Base-by-base conservation (phyloP, 2,888 invertebrate species). In the Drosophila quinaria region DNA sequence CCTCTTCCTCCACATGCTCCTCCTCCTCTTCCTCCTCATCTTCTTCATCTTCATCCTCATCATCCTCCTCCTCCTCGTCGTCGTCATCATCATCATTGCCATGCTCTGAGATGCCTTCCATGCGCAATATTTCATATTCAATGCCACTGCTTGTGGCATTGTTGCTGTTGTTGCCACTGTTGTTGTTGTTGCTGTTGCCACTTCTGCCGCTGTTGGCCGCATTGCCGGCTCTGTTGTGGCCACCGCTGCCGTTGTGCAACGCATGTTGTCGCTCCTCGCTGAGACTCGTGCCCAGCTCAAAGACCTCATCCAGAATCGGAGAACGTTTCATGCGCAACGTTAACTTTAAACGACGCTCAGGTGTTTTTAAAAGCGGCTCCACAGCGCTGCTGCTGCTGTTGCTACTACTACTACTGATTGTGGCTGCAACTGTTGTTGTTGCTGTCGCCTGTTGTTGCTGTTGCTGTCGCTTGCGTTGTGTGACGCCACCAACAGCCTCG, bases 241-340 rank as follows among this genome's bases (percentile, higher is more conserved):
- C 52, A 17, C 42, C 15, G 42, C 15, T 19, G 19, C 67, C 85
- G 55, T 89, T 89, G 9, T 73, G 79, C 33, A 64, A 47, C 2
- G 44, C 63, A 63, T 80, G 80, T 10, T 78, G 73, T 0, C 93
- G 93, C 73, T 95, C 95, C 76, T 95, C 95, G 82, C 94, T 94
- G 52, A 95, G 92, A 87, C 94, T 95, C 17, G 95, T 95, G 31
- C 96, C 95, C n/a, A 96, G 96, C 91, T 97, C 97, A 89, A 97
- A 95, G 1, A 96, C 95, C 89, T 97, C 97, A 89, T 97, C 97
- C 51, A 97, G 93, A 60, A 97, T 95, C 2, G 97, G 97, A 76
- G 97, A 97, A 33, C 97, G 95, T 91, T 98, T 97, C 94, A 98
- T 96, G 5, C 97, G 95, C 67, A 98, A 92, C 6, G 97, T 97